These are phyloP conservation scores for Pseudachorutes palmiensis DNA, from an alignment of 1,140 invertebrate genomes.

Conservation along the genomic window DNA sequence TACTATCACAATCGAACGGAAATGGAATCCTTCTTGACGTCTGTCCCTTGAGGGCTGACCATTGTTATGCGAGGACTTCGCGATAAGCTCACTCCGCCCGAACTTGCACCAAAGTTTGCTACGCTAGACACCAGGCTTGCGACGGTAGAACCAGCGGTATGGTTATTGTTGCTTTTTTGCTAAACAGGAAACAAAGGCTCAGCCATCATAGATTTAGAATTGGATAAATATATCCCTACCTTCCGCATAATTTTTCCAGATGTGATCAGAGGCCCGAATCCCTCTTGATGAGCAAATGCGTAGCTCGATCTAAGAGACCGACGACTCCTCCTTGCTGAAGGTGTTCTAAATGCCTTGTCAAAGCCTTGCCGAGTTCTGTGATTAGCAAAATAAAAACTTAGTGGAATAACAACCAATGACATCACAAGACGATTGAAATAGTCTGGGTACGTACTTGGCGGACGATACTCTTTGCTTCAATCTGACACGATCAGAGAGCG, in stretches of 20 bases:
- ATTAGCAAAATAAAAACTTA: constrained; percentile 28
- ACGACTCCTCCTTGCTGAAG: constrained; percentile 72
- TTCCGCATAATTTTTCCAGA: constrained; percentile 73
- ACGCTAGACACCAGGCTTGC: constrained; percentile 37
- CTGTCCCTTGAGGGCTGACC: constrained; percentile 34
- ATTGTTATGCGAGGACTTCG: constrained; percentile 36
- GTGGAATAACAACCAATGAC: constrained; percentile 14
- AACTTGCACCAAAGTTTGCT: constrained; percentile 29
- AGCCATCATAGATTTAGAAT: background rate
- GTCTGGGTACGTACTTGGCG: constrained; percentile 41
- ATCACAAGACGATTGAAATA: no score
- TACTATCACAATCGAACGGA: constrained; percentile 31
- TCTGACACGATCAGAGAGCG: constrained; percentile 81
- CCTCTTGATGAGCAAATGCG: constrained; percentile 94
- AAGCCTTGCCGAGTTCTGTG: constrained; percentile 60
- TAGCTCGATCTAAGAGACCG: constrained; percentile 92
- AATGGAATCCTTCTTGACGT: constrained; percentile 24
- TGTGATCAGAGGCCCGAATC: constrained; percentile 94
- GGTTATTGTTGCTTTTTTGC: constrained; percentile 38
- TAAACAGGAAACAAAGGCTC: constrained; percentile 12
- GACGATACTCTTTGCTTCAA: constrained; percentile 67
- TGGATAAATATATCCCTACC: constrained; percentile 14
- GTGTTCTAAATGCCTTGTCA: constrained; percentile 64
- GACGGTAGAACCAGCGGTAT: constrained; percentile 34
- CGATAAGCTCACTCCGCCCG: constrained; percentile 16